Percentiles rank a stretch among this genome's conserved stretches.
Evolutionary conservation across 2,888 invertebrate species (phyloP).

Genomic region (Nysson spinosus): DNA sequence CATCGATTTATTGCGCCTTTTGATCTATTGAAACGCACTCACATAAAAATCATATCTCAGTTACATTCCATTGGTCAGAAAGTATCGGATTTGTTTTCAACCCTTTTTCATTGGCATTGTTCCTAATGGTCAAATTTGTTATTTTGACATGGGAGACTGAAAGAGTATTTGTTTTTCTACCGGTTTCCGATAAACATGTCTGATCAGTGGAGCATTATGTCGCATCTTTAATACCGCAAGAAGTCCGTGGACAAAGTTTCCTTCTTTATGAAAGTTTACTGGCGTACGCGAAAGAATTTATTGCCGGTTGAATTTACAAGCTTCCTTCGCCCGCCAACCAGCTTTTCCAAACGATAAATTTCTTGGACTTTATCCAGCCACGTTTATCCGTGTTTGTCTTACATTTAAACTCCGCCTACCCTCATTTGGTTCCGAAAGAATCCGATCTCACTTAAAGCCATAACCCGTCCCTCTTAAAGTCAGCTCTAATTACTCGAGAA

Average conservation of each 20-base stretch:
- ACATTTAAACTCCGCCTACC: slow-evolving; percentile 39
- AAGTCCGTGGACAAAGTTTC: slow-evolving; percentile 16
- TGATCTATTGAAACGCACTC: too few species aligned
- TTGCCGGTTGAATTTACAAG: slow-evolving; percentile 48
- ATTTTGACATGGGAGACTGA: background rate
- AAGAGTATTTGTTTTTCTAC: background rate
- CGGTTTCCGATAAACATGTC: background rate
- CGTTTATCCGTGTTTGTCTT: slow-evolving; percentile 60
- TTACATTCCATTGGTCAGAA: too few species aligned
- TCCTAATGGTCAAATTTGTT: too few species aligned
- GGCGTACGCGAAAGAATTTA: slow-evolving; percentile 47
- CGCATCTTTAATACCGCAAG: slow-evolving; percentile 7
- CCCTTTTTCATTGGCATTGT: background rate
- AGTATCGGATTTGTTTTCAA: background rate
- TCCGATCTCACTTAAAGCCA: too few species aligned
- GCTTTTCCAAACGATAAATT: slow-evolving; percentile 60
- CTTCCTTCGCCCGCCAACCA: slow-evolving; percentile 23
- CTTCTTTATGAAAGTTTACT: slow-evolving; percentile 55
- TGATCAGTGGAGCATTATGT: background rate
- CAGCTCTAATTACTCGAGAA: slow-evolving; percentile 31
- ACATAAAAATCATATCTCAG: too few species aligned
- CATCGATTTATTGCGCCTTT: slow-evolving; percentile 11
- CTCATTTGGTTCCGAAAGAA: too few species aligned
- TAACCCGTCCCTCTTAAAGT: slow-evolving; percentile 5
- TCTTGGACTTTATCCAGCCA: slow-evolving; percentile 61